phyloP scores from a whole-genome alignment of 1,140 invertebrate species.

The Cydia strobilella region DNA sequence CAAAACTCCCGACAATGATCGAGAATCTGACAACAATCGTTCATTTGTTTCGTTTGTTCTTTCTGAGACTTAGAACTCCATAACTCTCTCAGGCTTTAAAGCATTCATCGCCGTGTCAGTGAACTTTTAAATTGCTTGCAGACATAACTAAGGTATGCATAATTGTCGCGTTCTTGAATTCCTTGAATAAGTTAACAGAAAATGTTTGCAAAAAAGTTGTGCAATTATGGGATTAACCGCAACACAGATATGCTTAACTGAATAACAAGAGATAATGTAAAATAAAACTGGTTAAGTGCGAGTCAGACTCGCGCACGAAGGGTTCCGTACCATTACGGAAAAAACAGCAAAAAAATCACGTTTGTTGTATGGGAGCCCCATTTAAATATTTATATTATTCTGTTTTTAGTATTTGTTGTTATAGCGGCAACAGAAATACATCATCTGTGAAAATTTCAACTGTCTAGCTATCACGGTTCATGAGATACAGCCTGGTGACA shows the following conservation, averaged over 20 bases:
- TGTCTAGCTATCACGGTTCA: too few species aligned
- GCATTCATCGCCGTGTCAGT: slow-evolving; percentile 2
- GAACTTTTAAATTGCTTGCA: slow-evolving; percentile 19
- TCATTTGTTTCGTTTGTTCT: slow-evolving; percentile 14
- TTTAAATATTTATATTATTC: too few species aligned
- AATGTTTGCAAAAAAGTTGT: background rate
- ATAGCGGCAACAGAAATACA: too few species aligned
- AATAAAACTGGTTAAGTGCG: too few species aligned
- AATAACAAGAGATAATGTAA: background rate
- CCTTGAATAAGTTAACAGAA: slow-evolving; percentile 21
- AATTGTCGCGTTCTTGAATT: slow-evolving; percentile 24
- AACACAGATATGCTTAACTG: background rate
- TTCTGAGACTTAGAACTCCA: slow-evolving; percentile 24
- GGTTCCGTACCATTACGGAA: too few species aligned
- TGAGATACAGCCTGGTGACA: too few species aligned
- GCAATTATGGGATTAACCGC: slow-evolving; percentile 5
- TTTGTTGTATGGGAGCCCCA: too few species aligned
- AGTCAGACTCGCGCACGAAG: too few species aligned
- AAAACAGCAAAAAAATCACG: too few species aligned
- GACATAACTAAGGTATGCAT: slow-evolving; percentile 17
- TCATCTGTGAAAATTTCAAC: too few species aligned
- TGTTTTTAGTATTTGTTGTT: too few species aligned
- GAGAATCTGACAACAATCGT: slow-evolving; percentile 13
- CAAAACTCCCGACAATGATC: slow-evolving; percentile 17
- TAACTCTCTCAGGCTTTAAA: slow-evolving; percentile 30